Base-by-base conservation (phyloP, 2,113 vertebrate genomes). In the Prinia subflava region DNA sequence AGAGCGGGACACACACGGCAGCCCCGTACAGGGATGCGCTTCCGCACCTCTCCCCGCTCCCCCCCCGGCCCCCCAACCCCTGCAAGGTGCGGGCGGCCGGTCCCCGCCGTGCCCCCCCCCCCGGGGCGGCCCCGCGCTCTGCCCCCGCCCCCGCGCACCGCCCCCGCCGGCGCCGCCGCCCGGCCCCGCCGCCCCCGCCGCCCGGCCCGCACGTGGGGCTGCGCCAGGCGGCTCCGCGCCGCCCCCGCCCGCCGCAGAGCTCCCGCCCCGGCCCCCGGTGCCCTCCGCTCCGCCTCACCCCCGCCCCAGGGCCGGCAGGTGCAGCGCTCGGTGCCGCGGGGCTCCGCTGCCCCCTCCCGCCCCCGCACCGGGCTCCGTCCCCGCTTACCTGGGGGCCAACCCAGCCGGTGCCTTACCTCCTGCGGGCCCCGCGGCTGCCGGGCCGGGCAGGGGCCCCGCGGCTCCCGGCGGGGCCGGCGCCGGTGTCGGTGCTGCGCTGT, bases 321-420 rank as follows among this genome's bases (percentile, higher is more conserved):
- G 91, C 80, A 79, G 67, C 74, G 23, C 47, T 68, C 76, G 41
- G 41, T 41, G 41, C 41, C 41, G 41, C 41, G 41, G 89, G 69
- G 76, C 55, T 56, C 64, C 90, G 50, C 77, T n/a, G 35, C 81
- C 75, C 79, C 27, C 68, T 37, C 57, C 77, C 83, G 31, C 49
- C 73, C 78, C 74, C 85, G 39, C 78, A 20, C 44, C 84, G 50
- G 71, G 78, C 83, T 77, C 44, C 57, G 31, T 86, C 57, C 69
- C 87, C 37, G 82, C 92, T 93, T 93, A 94, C 87, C 92, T 87
- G 70, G 10, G 81, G 84, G 74, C 21, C 79, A 52, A 80, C 79
- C 86, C 94, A 7, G 69, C 87, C 65, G 47, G 35, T 67, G 8
- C 22, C 88, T 87, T 67, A 87, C 78, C 88, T 83, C 49, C 78